A percentile compares a stretch with the other conserved stretches of the same genome.
These are phyloP conservation scores for Parotocinclus haroldoi DNA, from an alignment of 2,797 vertebrate genomes.

Conservation along the genomic window DNA sequence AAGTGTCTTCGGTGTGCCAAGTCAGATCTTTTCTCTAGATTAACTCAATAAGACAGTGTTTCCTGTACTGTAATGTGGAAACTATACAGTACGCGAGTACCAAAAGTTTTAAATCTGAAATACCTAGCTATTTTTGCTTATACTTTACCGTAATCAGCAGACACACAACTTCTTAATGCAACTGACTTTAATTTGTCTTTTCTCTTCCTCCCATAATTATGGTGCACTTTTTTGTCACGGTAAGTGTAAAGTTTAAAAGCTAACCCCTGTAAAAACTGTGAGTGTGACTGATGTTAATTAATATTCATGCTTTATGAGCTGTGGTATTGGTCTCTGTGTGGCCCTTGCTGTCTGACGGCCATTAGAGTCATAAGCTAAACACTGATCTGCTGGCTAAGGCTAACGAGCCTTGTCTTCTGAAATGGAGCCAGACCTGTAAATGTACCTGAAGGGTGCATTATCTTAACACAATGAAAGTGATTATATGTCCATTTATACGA, in stretches of 20 bases:
- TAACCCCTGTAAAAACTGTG: constrained; percentile 64
- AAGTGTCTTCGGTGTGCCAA: constrained; percentile 65
- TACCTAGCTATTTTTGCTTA: no score
- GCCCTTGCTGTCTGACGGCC: constrained; percentile 62
- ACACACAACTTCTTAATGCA: constrained; percentile 47
- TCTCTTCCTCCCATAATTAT: constrained; percentile 53
- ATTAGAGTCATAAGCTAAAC: constrained; percentile 60
- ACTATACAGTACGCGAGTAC: background rate
- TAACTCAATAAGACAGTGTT: constrained; percentile 53
- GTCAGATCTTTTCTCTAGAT: constrained; percentile 40
- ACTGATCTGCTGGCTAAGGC: constrained; percentile 61
- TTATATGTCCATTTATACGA: constrained; percentile 42
- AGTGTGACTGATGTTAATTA: constrained; percentile 73
- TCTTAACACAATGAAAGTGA: constrained; percentile 63
- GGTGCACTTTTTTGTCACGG: constrained; percentile 52
- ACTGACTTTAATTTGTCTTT: constrained; percentile 71
- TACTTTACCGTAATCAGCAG: background rate
- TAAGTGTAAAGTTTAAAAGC: constrained; percentile 69
- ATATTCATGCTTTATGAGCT: constrained; percentile 73
- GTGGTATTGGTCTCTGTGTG: constrained; percentile 63
- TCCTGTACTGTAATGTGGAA: constrained; percentile 39
- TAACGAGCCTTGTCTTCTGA: constrained; percentile 71
- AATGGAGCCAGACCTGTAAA: constrained; percentile 70
- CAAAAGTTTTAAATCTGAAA: background rate
- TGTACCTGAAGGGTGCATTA: constrained; percentile 73